Evolutionary conservation across 2,888 invertebrate genomes (phyloP).

Genomic region (Eupithecia tripunctaria): DNA sequence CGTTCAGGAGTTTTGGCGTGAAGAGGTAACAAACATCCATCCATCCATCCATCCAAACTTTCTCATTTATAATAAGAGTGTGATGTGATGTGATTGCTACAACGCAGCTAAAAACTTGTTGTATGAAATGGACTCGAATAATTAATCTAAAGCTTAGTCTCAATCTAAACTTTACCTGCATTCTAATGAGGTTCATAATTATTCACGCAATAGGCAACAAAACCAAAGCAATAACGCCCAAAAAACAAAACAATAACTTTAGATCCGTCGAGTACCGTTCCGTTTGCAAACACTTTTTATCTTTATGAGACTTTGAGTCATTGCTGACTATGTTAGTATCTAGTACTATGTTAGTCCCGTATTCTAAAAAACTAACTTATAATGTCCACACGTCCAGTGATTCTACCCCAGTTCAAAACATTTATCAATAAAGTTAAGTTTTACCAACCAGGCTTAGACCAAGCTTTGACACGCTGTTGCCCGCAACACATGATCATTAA

Average conservation of each 20-base stretch:
- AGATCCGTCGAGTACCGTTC: not conserved
- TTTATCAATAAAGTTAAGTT: not conserved
- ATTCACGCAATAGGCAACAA: not conserved
- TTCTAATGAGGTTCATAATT: not conserved
- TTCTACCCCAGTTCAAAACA: not conserved
- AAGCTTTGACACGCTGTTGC: not conserved
- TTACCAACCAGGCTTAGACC: not conserved
- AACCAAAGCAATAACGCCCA: not conserved
- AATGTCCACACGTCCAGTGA: not conserved
- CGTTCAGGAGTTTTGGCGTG: no score
- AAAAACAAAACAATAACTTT: not conserved
- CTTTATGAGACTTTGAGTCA: no score
- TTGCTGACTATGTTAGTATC: no score
- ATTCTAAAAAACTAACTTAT: no score
- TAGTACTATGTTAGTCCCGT: no score
- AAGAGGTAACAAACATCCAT: no score
- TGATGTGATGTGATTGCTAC: no score
- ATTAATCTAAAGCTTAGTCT: not conserved
- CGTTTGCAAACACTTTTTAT: not conserved
- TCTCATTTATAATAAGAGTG: no score
- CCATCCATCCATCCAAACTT: no score
- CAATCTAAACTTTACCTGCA: not conserved
- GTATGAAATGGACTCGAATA: not conserved
- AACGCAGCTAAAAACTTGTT: not conserved
- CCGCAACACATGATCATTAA: constrained; percentile 10